phyloP scores from a whole-genome alignment of 1,140 invertebrate species.

The Tetramorium parvispinum region DNA sequence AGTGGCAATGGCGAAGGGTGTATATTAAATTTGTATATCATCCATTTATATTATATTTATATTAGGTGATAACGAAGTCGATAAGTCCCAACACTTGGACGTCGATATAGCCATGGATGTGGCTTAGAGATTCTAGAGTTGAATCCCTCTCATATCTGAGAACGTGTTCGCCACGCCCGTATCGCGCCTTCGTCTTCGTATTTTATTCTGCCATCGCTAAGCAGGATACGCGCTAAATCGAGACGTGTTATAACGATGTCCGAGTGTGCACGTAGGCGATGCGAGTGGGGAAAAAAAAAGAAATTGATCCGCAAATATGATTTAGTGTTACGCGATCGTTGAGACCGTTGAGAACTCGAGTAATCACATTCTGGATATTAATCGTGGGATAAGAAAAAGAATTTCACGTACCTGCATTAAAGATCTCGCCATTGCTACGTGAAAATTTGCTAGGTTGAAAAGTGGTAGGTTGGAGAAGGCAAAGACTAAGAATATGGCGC shows the following conservation, averaged over 20 bases:
- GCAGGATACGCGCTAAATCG: neutral
- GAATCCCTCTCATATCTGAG: neutral
- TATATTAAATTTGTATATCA: conserved; percentile 56
- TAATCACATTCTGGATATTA: neutral
- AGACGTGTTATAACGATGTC: conserved; percentile 41
- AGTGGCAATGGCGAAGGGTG: conserved; percentile 80
- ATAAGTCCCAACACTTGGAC: conserved; percentile 40
- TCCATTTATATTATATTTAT: neutral
- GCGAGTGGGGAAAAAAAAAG: neutral
- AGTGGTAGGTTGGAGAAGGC: conserved; percentile 83
- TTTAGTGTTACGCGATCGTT: neutral
- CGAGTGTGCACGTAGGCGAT: conserved; percentile 28
- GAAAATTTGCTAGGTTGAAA: conserved; percentile 77
- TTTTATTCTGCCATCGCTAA: conserved; percentile 15
- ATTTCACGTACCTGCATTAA: neutral
- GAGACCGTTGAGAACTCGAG: neutral
- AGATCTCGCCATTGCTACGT: conserved; percentile 80
- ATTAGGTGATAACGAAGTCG: conserved; percentile 19
- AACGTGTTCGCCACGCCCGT: neutral
- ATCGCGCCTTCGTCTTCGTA: neutral
- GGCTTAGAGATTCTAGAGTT: conserved; percentile 10
- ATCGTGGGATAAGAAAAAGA: conserved; percentile 4
- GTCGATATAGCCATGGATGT: conserved; percentile 29
- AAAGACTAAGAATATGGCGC: conserved; percentile 81
- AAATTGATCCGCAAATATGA: neutral